A percentile compares a stretch with the other conserved stretches of the same genome.
phyloP scores from a whole-genome alignment of 1,140 invertebrate species.

The Musca domestica region DNA sequence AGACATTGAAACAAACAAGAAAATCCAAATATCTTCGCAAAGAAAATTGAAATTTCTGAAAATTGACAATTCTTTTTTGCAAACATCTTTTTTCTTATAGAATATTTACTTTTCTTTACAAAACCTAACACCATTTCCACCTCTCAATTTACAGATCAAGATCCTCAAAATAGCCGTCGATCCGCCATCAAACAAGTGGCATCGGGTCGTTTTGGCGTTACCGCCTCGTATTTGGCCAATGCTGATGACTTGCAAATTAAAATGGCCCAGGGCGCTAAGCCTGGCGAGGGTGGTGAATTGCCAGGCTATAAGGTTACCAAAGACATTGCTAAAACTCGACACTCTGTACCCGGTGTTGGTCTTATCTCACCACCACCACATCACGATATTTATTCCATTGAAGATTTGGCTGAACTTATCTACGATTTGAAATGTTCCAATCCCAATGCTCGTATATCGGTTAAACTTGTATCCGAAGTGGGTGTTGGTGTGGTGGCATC shows the following conservation, averaged over 20 bases:
- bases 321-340: conserved; percentile 92
- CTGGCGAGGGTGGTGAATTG: conserved; percentile 92
- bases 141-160: conserved; percentile 57
- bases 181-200: conserved; percentile 92
- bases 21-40: too few relatives aligned
- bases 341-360: conserved; percentile 96
- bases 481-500: conserved; percentile 97
- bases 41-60: too few relatives aligned
- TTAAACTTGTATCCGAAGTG: conserved; percentile 97
- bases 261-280: conserved; percentile 98
- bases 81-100: too few relatives aligned
- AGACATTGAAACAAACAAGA: too few relatives aligned
- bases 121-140: not conserved
- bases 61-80: too few relatives aligned
- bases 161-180: conserved; percentile 73
- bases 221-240: conserved; percentile 93
- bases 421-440: conserved; percentile 98
- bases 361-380: conserved; percentile 98
- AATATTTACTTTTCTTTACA: too few relatives aligned
- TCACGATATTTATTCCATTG: conserved; percentile 99
- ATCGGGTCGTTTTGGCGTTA: conserved; percentile 97
- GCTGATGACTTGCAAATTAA: conserved; percentile 97
- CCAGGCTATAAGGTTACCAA: conserved; percentile 82
- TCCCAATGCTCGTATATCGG: conserved; percentile 91
- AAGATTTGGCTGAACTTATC: conserved; percentile 97